Evolutionary conservation across 2,113 vertebrate genomes (phyloP).

Genomic region (Elaphurus davidianus): DNA sequence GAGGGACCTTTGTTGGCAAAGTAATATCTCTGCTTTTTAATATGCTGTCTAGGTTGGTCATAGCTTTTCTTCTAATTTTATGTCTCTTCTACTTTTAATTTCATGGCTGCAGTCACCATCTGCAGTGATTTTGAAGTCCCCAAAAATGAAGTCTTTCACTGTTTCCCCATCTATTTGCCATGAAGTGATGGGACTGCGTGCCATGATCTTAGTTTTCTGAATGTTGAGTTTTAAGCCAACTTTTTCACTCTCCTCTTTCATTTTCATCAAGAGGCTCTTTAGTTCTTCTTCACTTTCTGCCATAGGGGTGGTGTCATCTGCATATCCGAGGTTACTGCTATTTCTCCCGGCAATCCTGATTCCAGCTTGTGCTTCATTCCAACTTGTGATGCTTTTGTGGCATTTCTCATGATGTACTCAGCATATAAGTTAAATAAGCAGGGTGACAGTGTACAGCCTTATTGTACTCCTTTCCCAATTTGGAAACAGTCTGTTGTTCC

Average conservation of each 20-base stretch:
- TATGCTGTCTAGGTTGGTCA: background rate
- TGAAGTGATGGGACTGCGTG: background rate
- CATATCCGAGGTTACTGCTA: background rate
- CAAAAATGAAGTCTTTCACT: background rate
- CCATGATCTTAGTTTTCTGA: background rate
- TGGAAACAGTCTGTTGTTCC: background rate
- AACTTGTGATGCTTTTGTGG: background rate
- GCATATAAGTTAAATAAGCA: background rate
- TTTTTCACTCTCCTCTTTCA: background rate
- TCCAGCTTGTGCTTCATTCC: background rate
- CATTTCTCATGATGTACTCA: background rate
- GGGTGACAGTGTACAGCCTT: background rate
- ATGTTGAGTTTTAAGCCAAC: background rate
- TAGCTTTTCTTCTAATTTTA: background rate
- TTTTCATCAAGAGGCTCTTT: background rate
- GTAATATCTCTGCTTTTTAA: background rate
- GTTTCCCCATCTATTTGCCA: background rate
- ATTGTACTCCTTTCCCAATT: background rate
- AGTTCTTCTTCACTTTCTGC: background rate
- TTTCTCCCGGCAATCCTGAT: accelerated
- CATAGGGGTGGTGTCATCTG: background rate
- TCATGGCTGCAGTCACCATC: background rate
- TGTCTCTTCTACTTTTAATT: background rate
- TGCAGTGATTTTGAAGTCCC: background rate
- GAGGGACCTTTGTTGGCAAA: background rate